Conservation (phyloP, 2,113 vertebrate species). For the Podarcis muralis region DNA sequence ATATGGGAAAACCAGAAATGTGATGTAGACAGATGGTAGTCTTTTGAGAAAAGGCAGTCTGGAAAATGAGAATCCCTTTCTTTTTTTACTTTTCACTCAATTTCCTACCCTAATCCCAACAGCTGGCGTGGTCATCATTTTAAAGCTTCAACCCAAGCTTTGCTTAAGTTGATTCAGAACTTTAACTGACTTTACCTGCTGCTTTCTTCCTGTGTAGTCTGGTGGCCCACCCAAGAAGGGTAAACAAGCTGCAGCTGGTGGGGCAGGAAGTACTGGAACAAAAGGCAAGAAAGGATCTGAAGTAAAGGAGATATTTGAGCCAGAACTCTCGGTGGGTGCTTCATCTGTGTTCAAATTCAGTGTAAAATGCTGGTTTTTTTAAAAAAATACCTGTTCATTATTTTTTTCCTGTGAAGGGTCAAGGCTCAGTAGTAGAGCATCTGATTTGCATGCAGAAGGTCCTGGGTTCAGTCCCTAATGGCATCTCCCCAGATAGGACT, state of each 20-base stretch:
- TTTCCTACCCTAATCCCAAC: neutral
- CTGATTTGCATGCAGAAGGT: too few relatives aligned
- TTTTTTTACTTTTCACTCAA: neutral
- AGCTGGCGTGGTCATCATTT: neutral
- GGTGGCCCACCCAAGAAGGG: constrained; percentile 87
- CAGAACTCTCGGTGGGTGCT: constrained; percentile 88
- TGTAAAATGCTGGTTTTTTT: fast-evolving
- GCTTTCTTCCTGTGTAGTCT: constrained; percentile 70
- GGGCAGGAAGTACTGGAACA: constrained; percentile 69
- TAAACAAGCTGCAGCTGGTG: constrained; percentile 75
- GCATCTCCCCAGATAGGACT: too few relatives aligned
- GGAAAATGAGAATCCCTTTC: neutral
- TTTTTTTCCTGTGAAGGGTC: too few relatives aligned
- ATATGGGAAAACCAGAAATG: neutral
- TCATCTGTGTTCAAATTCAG: neutral
- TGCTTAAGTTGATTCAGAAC: neutral
- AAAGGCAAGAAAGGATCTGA: constrained; percentile 88
- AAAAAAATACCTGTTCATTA: neutral
- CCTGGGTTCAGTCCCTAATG: too few relatives aligned
- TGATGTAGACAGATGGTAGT: neutral
- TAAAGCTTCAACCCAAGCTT: neutral
- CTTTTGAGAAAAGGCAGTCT: neutral
- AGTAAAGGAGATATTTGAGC: constrained; percentile 85
- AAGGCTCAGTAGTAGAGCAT: too few relatives aligned
- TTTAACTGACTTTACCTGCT: neutral